Evolutionary conservation across 2,113 vertebrate genomes (phyloP), one percentile per base, ranked within the genome.

Genomic region (Ariopsis seemanni): DNA sequence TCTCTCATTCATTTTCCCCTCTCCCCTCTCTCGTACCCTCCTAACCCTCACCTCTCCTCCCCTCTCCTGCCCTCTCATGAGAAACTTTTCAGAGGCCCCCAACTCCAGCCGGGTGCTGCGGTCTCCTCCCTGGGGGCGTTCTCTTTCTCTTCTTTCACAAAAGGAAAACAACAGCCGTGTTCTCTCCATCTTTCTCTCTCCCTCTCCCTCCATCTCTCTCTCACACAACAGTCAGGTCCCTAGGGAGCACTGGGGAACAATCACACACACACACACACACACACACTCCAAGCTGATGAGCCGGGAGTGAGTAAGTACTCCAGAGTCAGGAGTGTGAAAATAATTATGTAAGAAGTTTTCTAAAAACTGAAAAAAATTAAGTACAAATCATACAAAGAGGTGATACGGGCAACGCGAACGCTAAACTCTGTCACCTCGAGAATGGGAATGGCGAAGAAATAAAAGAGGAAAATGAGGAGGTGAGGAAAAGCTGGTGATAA

Each of bases 191-290:
- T 94, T 92, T 89, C 92, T 87, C 85, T 75, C 50, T 74, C 83
- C 77, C 85, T 88, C 87, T 82, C 86, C 60, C 75, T 60, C 67
- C 50, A 82, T 82, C 88, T 75, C 58, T 79, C 82, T 95, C 94
- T 95, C 95, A 94, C 93, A 89, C 93, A 95, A 94, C 93, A 93
- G 93, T 90, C 92, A 89, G 85, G 91, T 93, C 94, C 92, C 91
- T 89, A 87, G 92, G 92, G 93, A 93, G 91, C 84, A 81, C 88
- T 89, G 91, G 90, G 90, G 91, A 94, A 92, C 90, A 85, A 87
- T 69, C 86, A 92, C 89, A 91, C 91, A 25, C 48, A 92, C 91
- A 55, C 90, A 90, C 91, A 88, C n/a, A 88, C 89, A 90, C 85
- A 80, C 42, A 72, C 77, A 53, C 67, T 27, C 30, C 25, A 82